A percentile compares a stretch with the other conserved stretches of the same genome.
These are phyloP conservation scores for Otocyon megalotis DNA, from an alignment of 2,113 vertebrate genomes.

Conservation along the genomic window DNA sequence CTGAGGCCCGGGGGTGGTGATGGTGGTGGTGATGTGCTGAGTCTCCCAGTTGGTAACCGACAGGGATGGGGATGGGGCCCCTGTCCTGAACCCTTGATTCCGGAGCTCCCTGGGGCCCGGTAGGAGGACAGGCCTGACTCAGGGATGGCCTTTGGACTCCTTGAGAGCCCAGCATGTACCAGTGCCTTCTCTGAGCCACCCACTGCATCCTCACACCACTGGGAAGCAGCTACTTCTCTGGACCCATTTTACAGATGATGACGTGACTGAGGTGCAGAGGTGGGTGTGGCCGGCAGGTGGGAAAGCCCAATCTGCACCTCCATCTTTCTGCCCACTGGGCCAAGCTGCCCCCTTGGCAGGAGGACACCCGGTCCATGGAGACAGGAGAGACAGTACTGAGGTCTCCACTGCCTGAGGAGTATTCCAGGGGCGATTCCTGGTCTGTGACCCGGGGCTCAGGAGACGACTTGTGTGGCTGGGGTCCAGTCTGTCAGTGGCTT, in stretches of 20 bases:
- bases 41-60: background rate
- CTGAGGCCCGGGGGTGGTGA: background rate
- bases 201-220: accelerated
- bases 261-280: background rate
- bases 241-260: background rate
- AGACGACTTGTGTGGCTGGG: accelerated
- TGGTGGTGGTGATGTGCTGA: background rate
- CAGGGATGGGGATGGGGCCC: background rate
- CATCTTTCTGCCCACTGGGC: background rate
- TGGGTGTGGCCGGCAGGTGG: background rate
- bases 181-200: background rate
- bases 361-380: background rate
- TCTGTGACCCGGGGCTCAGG: background rate
- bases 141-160: accelerated
- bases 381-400: background rate
- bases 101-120: background rate
- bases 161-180: background rate
- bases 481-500: background rate
- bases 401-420: background rate
- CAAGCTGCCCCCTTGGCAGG: background rate
- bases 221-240: background rate
- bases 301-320: background rate
- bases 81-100: accelerated
- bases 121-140: background rate
- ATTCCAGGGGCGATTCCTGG: background rate